Base-by-base conservation (phyloP, 1,140 invertebrate genomes). In the Melitaea cinxia region DNA sequence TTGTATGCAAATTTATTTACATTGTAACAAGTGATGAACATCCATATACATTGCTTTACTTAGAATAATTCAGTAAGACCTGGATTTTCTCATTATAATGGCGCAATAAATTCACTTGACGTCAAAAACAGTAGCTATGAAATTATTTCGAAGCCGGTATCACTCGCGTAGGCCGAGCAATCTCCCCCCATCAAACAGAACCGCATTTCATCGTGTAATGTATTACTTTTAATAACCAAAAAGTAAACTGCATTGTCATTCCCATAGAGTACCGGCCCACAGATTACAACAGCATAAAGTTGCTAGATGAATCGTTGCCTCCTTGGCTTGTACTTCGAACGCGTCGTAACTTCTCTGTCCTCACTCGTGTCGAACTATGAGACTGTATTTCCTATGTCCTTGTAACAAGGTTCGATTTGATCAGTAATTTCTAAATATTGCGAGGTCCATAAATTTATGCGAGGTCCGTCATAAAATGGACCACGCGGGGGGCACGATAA, bases 401-500 rank as follows among this genome's bases (percentile, higher is more conserved):
- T 3, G 17, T 4, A 5, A 3, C 49, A 59, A 49, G 56, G 42
- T 59, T 4, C n/a, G 14, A 33, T 45, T 62, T 23, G 7, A 19
- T 23, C 19, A 4, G 7, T 2, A 23, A 45, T 15, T 33, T 53
- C 15, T 15, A 14, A 15, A 57, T 24, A 55, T 58, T 26, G n/a
- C 39, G 33, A 21, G 5, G 47, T 59, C 49, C 58, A 70, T 78
- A 78, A 78, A 69, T 78, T 60, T 53, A 33, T 21, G 28, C 65
- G 59, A 52, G 58, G 73, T 68, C 70, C 63, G 67, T 82, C 79
- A 72, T 83, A 83, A 82, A 83, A 57, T 68, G 71, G 66, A 15
- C 78, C 67, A 77, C 63, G 75, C 78, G 68, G 81, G 81, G 81
- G 81, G 81, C 53, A 58, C 57, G 77, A 77, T 77, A 75, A 71